Evolutionary conservation across 2,797 vertebrate species (phyloP), one percentile per base, ranked within the genome.

Genomic region (Syncerus caffer): DNA sequence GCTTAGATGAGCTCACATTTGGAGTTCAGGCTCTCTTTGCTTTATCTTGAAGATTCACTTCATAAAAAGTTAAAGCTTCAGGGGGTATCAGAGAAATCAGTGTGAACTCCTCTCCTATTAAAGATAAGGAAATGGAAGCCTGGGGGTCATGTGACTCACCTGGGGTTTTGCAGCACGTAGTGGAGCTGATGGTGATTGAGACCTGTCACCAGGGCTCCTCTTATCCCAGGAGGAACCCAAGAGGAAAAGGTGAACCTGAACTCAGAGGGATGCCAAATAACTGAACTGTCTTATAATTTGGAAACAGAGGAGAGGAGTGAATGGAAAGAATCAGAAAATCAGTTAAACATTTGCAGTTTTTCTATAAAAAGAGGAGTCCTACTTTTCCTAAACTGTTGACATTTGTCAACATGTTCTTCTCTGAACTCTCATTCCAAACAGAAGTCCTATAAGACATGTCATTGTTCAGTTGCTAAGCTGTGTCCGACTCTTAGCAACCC

Each of bases 101-200:
- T 9, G 23, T 19, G 45, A 31, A 11, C 6, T 12, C 10, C 27
- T 45, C 15, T 57, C 34, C 58, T 19, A 2, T 21, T 7, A 12
- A 27, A 7, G 42, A 31, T 57, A 50, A 62, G 12, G 14, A 67
- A 45, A n/a, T 4, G 1, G 38, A 64, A n/a, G 2, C 19, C n/a
- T 6, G 13, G 15, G 7, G 29, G 1, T 6, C 29, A 0, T 1
- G 16, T 23, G n/a, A 34, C n/a, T 25, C 29, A 10, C 14, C 15
- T 4, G 6, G 12, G 90, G 16, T 11, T 51, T 76, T 7, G 11
- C 6, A 45, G 74, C 16, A 10, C 0, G 0, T 13, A 1, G 1
- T 42, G 42, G 29, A 55, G 67, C 47, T 55, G 10, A 1, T 3
- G 1, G 34, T 1, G 42, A 23, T 14, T 31, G 25, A 47, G 45